Evolutionary conservation across 2,797 vertebrate genomes (phyloP).

Genomic region (Esox masquinongy): DNA sequence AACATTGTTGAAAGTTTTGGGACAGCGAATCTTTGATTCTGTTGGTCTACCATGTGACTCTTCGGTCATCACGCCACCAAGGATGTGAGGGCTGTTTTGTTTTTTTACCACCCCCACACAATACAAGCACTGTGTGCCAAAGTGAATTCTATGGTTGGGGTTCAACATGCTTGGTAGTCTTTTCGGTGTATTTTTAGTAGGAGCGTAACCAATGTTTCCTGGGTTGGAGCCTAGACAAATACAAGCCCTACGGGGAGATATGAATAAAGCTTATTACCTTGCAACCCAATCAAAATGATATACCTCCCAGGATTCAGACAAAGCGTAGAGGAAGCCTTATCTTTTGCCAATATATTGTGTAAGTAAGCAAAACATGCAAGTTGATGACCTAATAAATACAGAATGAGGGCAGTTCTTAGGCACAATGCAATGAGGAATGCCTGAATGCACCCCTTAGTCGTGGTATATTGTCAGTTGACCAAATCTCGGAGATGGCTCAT

Average conservation of each 20-base stretch:
- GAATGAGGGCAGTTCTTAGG: too few relatives aligned
- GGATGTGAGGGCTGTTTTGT: constrained; percentile 49
- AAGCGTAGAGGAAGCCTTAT: constrained; percentile 22
- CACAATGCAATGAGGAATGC: too few relatives aligned
- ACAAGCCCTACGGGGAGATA: constrained; percentile 32
- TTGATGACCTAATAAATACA: background rate
- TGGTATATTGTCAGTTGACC: too few relatives aligned
- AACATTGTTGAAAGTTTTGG: constrained; percentile 52
- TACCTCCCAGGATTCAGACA: constrained; percentile 41
- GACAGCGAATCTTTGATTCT: constrained; percentile 53
- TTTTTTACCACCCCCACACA: constrained; percentile 39
- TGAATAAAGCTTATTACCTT: constrained; percentile 38
- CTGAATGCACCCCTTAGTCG: too few relatives aligned
- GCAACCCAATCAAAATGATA: background rate
- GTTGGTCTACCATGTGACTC: constrained; percentile 62
- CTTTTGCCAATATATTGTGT: constrained; percentile 6
- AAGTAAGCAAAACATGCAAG: background rate
- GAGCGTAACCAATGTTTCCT: constrained; percentile 62
- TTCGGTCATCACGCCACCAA: constrained; percentile 45
- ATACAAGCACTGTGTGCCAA: constrained; percentile 53
- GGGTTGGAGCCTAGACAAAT: constrained; percentile 57
- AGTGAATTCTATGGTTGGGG: constrained; percentile 47
- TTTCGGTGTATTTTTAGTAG: constrained; percentile 62
- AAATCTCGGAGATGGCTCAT: too few relatives aligned
- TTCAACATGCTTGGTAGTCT: constrained; percentile 59